phyloP scores from a whole-genome alignment of 2,113 vertebrate species.

The Balaeniceps rex region DNA sequence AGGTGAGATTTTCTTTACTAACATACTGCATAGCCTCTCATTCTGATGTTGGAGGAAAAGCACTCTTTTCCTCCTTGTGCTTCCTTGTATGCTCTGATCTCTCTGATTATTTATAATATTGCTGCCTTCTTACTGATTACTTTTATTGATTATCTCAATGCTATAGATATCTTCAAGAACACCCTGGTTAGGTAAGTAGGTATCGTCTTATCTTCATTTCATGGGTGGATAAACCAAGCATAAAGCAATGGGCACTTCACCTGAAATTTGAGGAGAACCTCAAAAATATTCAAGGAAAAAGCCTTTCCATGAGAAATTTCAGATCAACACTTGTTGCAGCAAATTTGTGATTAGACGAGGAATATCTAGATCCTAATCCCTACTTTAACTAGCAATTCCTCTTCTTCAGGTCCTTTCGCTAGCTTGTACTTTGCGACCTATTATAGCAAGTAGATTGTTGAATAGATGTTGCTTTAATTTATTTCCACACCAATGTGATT shows the following conservation, averaged over 20 bases:
- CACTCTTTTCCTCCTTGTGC: neutral
- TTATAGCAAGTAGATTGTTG: neutral
- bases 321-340: neutral
- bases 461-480: neutral
- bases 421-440: neutral
- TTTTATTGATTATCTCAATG: slow-evolving; percentile 37
- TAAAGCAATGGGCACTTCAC: neutral
- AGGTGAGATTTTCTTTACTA: slow-evolving; percentile 42
- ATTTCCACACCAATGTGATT: neutral
- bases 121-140: slow-evolving; percentile 15
- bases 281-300: neutral
- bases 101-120: slow-evolving; percentile 13
- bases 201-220: neutral
- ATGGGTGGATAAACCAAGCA: neutral
- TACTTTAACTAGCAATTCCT: neutral
- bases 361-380: neutral
- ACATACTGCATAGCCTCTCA: neutral
- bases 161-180: slow-evolving; percentile 45
- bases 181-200: slow-evolving; percentile 56
- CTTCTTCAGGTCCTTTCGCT: neutral
- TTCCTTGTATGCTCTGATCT: slow-evolving; percentile 7
- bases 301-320: neutral
- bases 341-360: neutral
- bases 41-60: neutral
- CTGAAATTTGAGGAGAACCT: neutral